Base-by-base conservation (phyloP, 2,113 vertebrate genomes). In the Oryctolagus cuniculus region DNA sequence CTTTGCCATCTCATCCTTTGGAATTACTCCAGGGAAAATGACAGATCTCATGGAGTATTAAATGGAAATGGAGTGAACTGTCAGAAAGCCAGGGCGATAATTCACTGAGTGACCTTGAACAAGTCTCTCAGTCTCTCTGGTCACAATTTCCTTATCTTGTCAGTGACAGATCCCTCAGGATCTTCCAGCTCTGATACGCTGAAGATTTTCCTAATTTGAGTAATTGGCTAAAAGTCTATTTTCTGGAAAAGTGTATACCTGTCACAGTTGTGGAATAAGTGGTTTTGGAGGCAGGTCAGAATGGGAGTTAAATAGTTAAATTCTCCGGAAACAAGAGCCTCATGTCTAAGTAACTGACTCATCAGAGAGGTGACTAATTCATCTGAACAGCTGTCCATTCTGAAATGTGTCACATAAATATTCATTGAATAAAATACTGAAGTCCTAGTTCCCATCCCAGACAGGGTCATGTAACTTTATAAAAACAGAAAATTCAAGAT, bases 371-470 rank as follows among this genome's bases (percentile, higher is more conserved):
- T 85, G 88, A 89, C 69, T 95, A 17, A 90, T 82, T 44, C 73
- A 58, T 88, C 58, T 11, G 3, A 89, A 82, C 73, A 84, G 27
- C 74, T 88, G 61, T 89, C 84, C 78, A 38, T 91, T 79, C 70
- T 73, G 88, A 96, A 96, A 83, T 74, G 80, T 72, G 70, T 87
- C 88, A 88, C 31, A 77, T 95, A 92, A 83, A 89, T 90, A 85
- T 49, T 86, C 80, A 86, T 66, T 93, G 90, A 80, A 66, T 84
- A 83, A 83, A 93, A 92, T 66, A 94, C 16, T 67, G 66, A 73
- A 10, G 25, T 84, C 80, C 36, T 29, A n/a, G 22, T 69, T 82
- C 51, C 90, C 89, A 83, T 89, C 64, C 31, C 38, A 24, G 53
- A 87, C 61, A 82, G 25, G 31, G 38, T 25, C 38, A 31, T n/a